Base-by-base conservation (phyloP, 1,140 invertebrate species). In the Planococcus citri region DNA sequence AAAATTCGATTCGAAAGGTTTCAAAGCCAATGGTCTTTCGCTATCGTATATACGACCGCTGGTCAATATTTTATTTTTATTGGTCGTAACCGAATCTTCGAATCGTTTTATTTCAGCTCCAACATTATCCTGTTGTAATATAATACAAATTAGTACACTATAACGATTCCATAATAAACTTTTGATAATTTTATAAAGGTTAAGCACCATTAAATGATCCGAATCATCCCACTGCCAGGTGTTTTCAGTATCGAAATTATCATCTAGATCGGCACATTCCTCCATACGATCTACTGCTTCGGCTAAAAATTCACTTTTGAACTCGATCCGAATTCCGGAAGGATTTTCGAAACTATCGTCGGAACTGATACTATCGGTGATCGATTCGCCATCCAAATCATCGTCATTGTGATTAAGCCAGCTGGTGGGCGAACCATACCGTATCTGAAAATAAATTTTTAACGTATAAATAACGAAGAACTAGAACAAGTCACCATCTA, bases 261-360 rank as follows among this genome's bases (percentile, higher is more conserved):
- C n/a, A 37, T 51, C 25, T 17, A 64, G 24, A 25, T 64, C 60
- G 6, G 9, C 10, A 10, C 22, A 24, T 22, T 27, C 69, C 27
- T 73, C 70, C 57, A 71, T 83, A 70, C 87, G 79, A 73, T 93
- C 91, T 0, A 92, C 83, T 0, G 91, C 90, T 78, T 93, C 91
- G 0, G 91, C 91, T 38, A 90, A 84, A 78, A 91, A 90, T 27
- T 90, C 88, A 1, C 87, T 86, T 73, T 86, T 90, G 74, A 91
- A 93, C 71, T 90, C 86, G 73, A 92, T 92, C 57, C 84, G 81
- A 0, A 89, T 78, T 0, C 87, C 85, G 41, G 79, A 71, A 6
- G 74, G 75, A 70, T 74, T 76, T 27, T 77, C 70, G 57, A 72
- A 68, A 67, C 78, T 68, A 41, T 64, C 73, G 12, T 79, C 77